phyloP scores from a whole-genome alignment of 2,888 invertebrate genomes.

The Zootermopsis nevadensis region DNA sequence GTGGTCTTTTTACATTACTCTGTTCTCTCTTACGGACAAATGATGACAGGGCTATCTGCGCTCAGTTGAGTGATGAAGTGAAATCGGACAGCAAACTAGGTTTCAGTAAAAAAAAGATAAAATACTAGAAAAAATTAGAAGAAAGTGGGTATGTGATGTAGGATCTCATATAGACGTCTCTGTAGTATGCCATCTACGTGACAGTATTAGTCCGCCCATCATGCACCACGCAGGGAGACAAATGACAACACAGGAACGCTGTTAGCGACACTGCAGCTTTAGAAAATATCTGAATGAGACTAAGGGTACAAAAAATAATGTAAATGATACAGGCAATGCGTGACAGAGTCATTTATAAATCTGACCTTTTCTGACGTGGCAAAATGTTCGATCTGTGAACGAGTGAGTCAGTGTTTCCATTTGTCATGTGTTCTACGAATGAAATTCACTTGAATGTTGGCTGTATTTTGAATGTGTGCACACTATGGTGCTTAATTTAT shows the following conservation, averaged over 20 bases:
- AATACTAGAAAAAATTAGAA: neutral
- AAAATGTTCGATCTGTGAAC: neutral
- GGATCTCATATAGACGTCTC: slow-evolving; percentile 2
- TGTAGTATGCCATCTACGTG: neutral
- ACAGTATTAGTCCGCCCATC: neutral
- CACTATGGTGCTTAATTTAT: no score
- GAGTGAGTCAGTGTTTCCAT: neutral
- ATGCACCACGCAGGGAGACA: slow-evolving; percentile 32
- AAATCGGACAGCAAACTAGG: slow-evolving; percentile 6
- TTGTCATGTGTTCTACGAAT: neutral
- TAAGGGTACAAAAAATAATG: neutral
- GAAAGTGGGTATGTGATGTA: neutral
- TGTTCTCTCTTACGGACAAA: slow-evolving; percentile 28
- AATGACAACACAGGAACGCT: slow-evolving; percentile 38
- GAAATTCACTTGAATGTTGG: no score
- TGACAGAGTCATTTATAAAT: slow-evolving; percentile 5
- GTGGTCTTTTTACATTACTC: slow-evolving; percentile 7
- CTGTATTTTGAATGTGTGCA: no score
- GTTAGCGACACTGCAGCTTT: slow-evolving; percentile 32
- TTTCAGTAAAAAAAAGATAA: slow-evolving; percentile 4
- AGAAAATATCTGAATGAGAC: neutral
- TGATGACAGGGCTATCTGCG: slow-evolving; percentile 35
- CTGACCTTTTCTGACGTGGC: neutral
- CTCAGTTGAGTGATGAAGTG: slow-evolving; percentile 32
- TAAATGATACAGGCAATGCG: neutral